These are phyloP conservation scores for Heliconius sara DNA, from an alignment of 2,888 invertebrate genomes.

Conservation along the genomic window DNA sequence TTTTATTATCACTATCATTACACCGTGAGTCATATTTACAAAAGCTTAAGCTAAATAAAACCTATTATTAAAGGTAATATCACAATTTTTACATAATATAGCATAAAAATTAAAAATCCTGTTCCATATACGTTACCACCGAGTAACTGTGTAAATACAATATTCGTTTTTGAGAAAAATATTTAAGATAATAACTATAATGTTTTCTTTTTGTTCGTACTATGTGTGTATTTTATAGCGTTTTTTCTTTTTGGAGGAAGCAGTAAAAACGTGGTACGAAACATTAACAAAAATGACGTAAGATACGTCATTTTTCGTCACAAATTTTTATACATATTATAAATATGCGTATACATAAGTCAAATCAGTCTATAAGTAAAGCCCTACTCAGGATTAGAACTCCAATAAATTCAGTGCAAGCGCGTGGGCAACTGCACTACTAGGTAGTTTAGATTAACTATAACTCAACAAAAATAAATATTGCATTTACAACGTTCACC, in stretches of 20 bases:
- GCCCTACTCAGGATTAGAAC: too few relatives aligned
- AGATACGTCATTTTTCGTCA: too few relatives aligned
- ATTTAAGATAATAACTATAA: neutral
- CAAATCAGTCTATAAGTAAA: too few relatives aligned
- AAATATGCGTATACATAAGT: too few relatives aligned
- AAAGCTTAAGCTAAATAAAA: slow-evolving; percentile 49
- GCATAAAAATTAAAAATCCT: neutral
- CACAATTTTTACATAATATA: slow-evolving; percentile 50
- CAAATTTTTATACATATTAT: too few relatives aligned
- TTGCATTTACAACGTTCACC: slow-evolving; percentile 3
- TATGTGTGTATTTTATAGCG: neutral
- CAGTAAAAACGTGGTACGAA: too few relatives aligned
- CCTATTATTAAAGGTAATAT: slow-evolving; percentile 53
- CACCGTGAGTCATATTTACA: slow-evolving; percentile 61
- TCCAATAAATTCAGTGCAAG: too few relatives aligned
- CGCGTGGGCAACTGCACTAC: too few relatives aligned
- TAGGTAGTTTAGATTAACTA: neutral
- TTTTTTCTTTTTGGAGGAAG: too few relatives aligned
- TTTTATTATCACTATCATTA: slow-evolving; percentile 51
- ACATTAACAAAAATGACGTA: too few relatives aligned
- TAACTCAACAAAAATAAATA: neutral
- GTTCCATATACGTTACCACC: neutral
- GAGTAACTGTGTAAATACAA: neutral
- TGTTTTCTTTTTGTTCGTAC: neutral
- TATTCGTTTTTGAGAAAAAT: neutral